phyloP scores from a whole-genome alignment of 1,140 invertebrate genomes.

The Magallana angulata region DNA sequence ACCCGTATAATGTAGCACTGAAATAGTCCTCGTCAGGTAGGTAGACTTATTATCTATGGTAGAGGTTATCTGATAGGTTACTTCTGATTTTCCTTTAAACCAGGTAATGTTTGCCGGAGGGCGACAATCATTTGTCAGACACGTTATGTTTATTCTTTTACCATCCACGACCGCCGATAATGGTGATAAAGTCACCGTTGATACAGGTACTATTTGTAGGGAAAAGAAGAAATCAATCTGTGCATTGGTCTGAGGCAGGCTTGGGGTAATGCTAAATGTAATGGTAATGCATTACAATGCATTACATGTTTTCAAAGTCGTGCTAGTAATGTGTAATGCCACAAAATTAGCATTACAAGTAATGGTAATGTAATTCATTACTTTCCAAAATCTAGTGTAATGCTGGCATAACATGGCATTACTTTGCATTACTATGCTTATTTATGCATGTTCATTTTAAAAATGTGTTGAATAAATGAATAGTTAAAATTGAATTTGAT shows the following conservation, averaged over 20 bases:
- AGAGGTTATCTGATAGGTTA: background rate
- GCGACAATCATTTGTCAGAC: background rate
- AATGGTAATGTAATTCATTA: too few relatives aligned
- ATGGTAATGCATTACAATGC: too few relatives aligned
- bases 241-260: background rate
- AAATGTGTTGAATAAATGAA: too few relatives aligned
- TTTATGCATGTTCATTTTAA: too few relatives aligned
- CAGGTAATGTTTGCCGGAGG: background rate
- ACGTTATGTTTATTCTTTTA: background rate
- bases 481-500: too few relatives aligned
- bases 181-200: background rate
- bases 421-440: too few relatives aligned
- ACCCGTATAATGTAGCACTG: background rate
- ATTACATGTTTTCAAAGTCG: too few relatives aligned
- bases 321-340: too few relatives aligned
- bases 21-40: background rate
- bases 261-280: too few relatives aligned
- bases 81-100: background rate
- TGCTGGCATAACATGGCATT: too few relatives aligned
- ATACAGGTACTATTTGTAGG: background rate
- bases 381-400: too few relatives aligned
- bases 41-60: background rate
- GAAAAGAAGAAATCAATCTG: background rate
- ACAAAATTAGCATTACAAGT: too few relatives aligned
- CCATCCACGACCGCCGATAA: background rate